phyloP scores from a whole-genome alignment of 2,888 invertebrate genomes.

The Tribolium freemani region DNA sequence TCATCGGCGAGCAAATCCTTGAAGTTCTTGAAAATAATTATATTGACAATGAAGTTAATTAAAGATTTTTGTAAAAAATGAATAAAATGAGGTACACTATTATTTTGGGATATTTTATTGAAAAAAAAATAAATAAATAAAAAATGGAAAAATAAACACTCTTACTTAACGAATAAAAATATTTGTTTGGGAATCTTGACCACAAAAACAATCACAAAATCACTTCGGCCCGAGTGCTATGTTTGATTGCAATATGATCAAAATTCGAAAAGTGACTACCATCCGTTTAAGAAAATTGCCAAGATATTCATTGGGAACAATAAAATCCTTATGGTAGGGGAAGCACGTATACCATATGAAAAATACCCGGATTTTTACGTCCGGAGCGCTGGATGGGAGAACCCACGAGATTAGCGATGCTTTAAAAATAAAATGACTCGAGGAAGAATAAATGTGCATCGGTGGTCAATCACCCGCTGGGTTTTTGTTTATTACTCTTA shows the following conservation, averaged over 20 bases:
- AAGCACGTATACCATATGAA: slow-evolving; percentile 30
- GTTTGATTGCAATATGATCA: slow-evolving; percentile 34
- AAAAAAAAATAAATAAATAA: neutral
- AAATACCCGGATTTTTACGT: slow-evolving; percentile 35
- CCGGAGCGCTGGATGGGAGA: slow-evolving; percentile 35
- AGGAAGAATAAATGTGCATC: neutral
- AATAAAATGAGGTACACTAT: no score
- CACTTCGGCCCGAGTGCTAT: slow-evolving; percentile 37
- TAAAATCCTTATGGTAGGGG: slow-evolving; percentile 36
- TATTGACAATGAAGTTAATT: slow-evolving; percentile 4
- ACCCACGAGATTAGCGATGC: slow-evolving; percentile 15
- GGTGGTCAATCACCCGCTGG: slow-evolving; percentile 1
- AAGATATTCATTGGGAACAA: slow-evolving; percentile 31
- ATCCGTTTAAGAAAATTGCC: slow-evolving; percentile 14
- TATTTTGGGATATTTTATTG: no score
- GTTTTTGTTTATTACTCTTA: slow-evolving; percentile 2
- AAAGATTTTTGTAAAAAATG: neutral
- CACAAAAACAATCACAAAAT: slow-evolving; percentile 34
- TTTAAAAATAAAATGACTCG: neutral
- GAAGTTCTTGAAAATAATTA: neutral
- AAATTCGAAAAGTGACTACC: slow-evolving; percentile 33
- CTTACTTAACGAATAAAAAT: neutral
- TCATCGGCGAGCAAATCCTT: neutral
- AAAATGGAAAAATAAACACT: neutral
- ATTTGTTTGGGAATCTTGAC: neutral